Evolutionary conservation across 2,888 invertebrate genomes (phyloP), one percentile per base, ranked within the genome.

Genomic region (Synanthedon vespiformis): DNA sequence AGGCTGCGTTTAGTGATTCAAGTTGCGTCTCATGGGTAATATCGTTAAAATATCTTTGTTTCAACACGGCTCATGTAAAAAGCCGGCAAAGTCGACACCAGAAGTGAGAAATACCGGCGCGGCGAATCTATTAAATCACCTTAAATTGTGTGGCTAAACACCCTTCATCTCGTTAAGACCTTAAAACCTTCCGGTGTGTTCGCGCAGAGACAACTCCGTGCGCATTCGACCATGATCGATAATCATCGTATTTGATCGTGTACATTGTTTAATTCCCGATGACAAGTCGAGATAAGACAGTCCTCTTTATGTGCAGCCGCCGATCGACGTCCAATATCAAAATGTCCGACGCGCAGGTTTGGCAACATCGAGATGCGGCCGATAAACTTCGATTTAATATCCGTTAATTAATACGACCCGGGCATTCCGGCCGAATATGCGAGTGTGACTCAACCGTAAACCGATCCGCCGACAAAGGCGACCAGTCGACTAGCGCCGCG

Each of bases 41-140:
- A 84, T 82, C 83, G 82, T 86, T 86, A 87, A 87, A 87, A 87
- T 87, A 84, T 81, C 82, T 86, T 80, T 83, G 83, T 81, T 74
- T 80, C 75, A 80, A 83, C 81, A 80, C 77, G 64, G 74, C 70
- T 70, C 70, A 72, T 58, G 72, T 79, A 80, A 86, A 84, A 85
- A 85, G 74, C 67, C 62, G 62, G 62, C 68, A 54, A 53, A 52
- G 51, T 68, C 74, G 72, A 77, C 79, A 77, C 77, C 74, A 68
- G 68, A 85, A 82, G 87, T 86, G 86, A 85, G 80, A 86, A 82
- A 81, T 80, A 73, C 76, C 74, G 63, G 68, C 70, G 74, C 72
- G 70, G 70, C 70, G 68, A 63, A 71, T 75, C 72, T 67, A 63
- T 69, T 70, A 68, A 74, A 74, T 74, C 72, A 74, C 72, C 71